Base-by-base conservation (phyloP, 2,888 invertebrate species). In the Andrena marginata region DNA sequence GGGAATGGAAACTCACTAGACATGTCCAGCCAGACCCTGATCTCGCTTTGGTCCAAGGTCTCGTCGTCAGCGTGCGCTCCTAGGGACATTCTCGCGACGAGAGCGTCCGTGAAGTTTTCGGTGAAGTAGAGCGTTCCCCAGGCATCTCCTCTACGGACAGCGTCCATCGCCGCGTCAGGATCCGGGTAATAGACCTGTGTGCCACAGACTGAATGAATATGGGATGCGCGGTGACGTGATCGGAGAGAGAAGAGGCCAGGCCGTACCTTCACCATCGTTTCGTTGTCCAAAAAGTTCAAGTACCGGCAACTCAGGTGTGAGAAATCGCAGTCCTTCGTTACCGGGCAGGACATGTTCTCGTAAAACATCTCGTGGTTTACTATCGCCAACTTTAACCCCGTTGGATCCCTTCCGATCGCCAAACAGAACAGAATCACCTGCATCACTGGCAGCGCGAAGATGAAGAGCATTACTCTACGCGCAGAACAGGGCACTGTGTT, bases 381-480 rank as follows among this genome's bases (percentile, higher is more conserved):
- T 91, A 98, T 96, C 54, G 98, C 98, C 92, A 98, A 94, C 89
- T 96, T 96, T 3, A 98, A 95, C 67, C 97, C 97, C 77, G 96
- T 97, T 0, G 98, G 98, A 93, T 98, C 98, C 33, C 98, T 95
- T 67, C 98, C 98, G 86, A 98, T 98, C 78, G 98, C 98, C 93
- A 98, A 94, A 93, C 98, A 98, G 95, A 98, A 98, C 77, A 99
- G 96, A 76, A 98, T 97, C 82, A 98, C 98, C 95, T 98, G 98
- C 96, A 98, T 97, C 35, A 98, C 97, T n/a, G 98, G 98, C 90
- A 98, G 94, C 49, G 98, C 97, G 94, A 98, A 98, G 92, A 98
- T 98, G 94, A 99, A 99, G 92, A 98, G 95, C 97, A 99, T 97
- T 82, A 98, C 97, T 60, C 95, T 95, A 90, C 2, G 49, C 60